phyloP scores from a whole-genome alignment of 2,113 vertebrate genomes.

The Mustela nigripes region DNA sequence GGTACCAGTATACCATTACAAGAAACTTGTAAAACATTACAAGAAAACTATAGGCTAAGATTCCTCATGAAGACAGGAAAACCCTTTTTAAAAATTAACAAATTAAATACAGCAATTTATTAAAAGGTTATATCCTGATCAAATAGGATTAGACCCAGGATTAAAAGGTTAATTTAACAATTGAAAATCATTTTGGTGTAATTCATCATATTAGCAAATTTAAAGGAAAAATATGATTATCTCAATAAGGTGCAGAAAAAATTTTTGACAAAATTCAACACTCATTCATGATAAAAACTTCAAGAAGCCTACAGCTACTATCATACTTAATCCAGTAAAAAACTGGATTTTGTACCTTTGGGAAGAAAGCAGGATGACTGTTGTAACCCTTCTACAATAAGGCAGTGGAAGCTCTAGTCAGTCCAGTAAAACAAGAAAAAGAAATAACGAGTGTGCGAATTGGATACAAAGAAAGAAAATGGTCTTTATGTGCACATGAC shows the following conservation, averaged over 20 bases:
- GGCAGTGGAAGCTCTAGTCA: not conserved
- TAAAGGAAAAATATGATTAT: not conserved
- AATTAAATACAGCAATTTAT: not conserved
- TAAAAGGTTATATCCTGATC: not conserved
- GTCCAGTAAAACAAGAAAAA: not conserved
- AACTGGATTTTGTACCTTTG: not conserved
- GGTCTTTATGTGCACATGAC: not conserved
- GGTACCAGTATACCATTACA: not conserved
- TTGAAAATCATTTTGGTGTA: not conserved
- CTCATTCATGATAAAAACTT: not conserved
- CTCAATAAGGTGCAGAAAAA: not conserved
- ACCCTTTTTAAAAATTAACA: not conserved
- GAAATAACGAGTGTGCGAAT: not conserved
- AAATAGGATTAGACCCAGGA: not conserved
- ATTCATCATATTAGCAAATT: not conserved
- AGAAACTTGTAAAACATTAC: not conserved
- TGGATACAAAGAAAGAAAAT: not conserved
- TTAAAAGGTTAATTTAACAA: not conserved
- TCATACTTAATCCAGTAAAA: not conserved
- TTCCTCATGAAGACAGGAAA: not conserved
- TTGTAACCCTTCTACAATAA: not conserved
- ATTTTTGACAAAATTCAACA: not conserved
- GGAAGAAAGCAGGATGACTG: not conserved
- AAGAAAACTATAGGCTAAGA: not conserved
- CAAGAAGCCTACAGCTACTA: not conserved